phyloP scores from a whole-genome alignment of 2,797 vertebrate species.

The Argentina silus region DNA sequence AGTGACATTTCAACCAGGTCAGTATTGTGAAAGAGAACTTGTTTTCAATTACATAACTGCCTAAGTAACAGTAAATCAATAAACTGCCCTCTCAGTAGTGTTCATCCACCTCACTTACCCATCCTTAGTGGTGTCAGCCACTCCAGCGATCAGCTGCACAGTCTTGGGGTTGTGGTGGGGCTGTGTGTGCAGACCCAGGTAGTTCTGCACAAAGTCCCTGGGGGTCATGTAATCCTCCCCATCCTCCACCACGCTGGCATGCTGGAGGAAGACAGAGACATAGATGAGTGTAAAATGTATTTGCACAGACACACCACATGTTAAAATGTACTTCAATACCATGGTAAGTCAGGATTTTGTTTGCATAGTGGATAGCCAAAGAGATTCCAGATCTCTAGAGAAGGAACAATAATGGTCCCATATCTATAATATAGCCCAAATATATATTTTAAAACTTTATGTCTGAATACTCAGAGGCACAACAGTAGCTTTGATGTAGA shows the following conservation, averaged over 20 bases:
- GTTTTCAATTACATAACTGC: background rate
- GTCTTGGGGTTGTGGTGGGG: constrained; percentile 92
- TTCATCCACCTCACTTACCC: constrained; percentile 79
- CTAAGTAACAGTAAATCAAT: background rate
- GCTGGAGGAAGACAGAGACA: constrained; percentile 68
- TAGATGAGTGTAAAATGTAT: background rate
- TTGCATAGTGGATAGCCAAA: no score
- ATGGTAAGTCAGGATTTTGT: no score
- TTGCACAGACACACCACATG: constrained; percentile 1
- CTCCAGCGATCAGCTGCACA: constrained; percentile 93
- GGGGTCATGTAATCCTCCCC: constrained; percentile 96
- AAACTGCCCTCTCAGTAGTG: background rate
- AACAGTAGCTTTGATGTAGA: no score
- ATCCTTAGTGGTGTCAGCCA: constrained; percentile 98
- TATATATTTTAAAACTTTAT: no score
- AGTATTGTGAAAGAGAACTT: background rate
- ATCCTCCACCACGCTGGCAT: constrained; percentile 90
- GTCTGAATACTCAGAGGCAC: no score
- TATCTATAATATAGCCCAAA: no score
- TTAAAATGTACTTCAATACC: background rate
- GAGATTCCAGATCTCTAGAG: no score
- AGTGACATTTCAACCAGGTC: no score
- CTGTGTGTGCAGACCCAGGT: constrained; percentile 91
- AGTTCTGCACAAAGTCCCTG: constrained; percentile 94
- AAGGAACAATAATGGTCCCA: no score